A percentile compares a stretch with the other conserved stretches of the same genome.
Conservation (phyloP, 2,797 vertebrate genomes). For the Ptychadena robeensis region DNA sequence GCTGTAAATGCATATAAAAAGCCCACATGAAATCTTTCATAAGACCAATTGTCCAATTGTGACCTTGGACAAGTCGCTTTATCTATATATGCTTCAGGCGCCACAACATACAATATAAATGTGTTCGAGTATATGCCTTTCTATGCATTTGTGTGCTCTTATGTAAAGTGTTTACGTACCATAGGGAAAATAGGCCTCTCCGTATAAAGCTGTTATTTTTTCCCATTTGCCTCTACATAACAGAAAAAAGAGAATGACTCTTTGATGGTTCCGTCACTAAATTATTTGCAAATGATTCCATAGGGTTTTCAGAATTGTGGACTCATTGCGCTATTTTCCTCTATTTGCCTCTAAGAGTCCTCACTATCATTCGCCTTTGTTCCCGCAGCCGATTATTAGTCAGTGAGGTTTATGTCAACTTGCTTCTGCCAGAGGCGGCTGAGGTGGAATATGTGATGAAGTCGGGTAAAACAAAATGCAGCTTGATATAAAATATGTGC, state of each 20-base stretch:
- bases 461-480: constrained; percentile 28
- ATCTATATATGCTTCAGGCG: not conserved
- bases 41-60: not conserved
- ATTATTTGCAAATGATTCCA: constrained; percentile 47
- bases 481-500: constrained; percentile 33
- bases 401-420: constrained; percentile 42
- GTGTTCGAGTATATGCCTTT: not conserved
- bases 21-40: not conserved
- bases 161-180: constrained; percentile 27
- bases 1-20: not conserved
- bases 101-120: constrained; percentile 15
- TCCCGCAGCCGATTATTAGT: constrained; percentile 38
- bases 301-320: constrained; percentile 15
- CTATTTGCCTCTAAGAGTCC: constrained; percentile 23
- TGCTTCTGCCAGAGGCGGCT: constrained; percentile 35
- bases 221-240: constrained; percentile 32
- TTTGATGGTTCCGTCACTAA: constrained; percentile 25
- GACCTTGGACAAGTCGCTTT: constrained; percentile 1
- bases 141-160: not conserved
- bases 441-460: constrained; percentile 31
- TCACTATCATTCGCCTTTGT: constrained; percentile 33
- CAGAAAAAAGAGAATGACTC: constrained; percentile 25
- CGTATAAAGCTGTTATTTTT: constrained; percentile 29
- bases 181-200: constrained; percentile 25
- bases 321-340: constrained; percentile 33